A percentile compares a stretch with the other conserved stretches of the same genome.
Conservation (phyloP, 2,888 invertebrate genomes). For the Willowsia nigromaculata region DNA sequence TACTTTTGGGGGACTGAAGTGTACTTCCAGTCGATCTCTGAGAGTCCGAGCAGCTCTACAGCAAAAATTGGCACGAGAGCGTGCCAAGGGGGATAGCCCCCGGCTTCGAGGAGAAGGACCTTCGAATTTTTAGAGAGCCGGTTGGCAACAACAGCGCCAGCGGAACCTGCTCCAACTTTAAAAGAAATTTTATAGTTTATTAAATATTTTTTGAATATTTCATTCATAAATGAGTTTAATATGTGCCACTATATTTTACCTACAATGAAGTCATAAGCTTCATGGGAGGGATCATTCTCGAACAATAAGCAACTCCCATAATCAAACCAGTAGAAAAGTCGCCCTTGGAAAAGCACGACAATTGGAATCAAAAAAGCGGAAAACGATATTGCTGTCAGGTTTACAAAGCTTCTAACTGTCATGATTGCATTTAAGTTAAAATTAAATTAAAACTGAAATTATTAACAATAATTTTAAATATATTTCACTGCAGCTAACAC, state of each 20-base stretch:
- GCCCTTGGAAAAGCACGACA: not conserved
- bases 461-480: too few species aligned
- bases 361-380: not conserved
- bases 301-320: not conserved
- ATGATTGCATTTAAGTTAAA: too few species aligned
- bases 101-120: slow-evolving; percentile 70
- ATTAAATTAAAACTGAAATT: too few species aligned
- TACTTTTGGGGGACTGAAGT: not conserved
- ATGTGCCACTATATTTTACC: too few species aligned
- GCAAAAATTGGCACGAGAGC: slow-evolving; percentile 70
- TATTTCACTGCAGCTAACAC: too few species aligned
- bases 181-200: too few species aligned
- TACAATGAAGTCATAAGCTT: slow-evolving; percentile 71
- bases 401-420: not conserved
- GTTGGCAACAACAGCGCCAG: not conserved
- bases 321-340: slow-evolving; percentile 14
- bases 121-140: slow-evolving; percentile 70
- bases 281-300: slow-evolving; percentile 15
- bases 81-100: slow-evolving; percentile 69
- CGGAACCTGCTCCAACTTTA: not conserved
- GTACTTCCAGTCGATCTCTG: not conserved
- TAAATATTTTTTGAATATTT: too few species aligned
- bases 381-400: not conserved
- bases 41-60: not conserved
- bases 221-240: too few species aligned